phyloP scores from a whole-genome alignment of 2,888 invertebrate species.

The Drymonia ruficornis region DNA sequence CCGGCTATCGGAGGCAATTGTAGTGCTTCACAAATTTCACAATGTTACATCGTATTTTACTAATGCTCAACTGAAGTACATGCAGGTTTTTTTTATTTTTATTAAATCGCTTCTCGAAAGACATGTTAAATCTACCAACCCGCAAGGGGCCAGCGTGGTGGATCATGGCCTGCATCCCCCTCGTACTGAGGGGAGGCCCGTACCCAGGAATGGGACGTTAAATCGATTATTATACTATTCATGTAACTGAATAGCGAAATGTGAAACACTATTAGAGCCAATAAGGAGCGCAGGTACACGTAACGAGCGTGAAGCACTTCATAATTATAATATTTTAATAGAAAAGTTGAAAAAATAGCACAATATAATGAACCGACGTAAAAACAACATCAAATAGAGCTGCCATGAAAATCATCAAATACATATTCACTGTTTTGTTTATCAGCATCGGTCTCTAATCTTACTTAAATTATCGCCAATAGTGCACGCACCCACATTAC shows the following conservation, averaged over 20 bases:
- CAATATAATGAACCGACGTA: constrained; percentile 16
- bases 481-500: too few species aligned
- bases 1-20: constrained; percentile 35
- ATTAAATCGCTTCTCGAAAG: too few species aligned
- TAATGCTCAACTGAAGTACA: constrained; percentile 8
- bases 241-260: constrained; percentile 32
- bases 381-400: background rate
- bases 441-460: too few species aligned
- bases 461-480: too few species aligned
- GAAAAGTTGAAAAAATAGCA: constrained; percentile 14
- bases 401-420: background rate
- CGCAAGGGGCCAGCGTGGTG: too few species aligned
- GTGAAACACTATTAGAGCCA: constrained; percentile 26
- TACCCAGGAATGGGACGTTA: too few species aligned
- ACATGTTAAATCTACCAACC: too few species aligned
- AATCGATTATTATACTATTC: too few species aligned
- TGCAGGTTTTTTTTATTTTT: too few species aligned
- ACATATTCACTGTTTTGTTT: too few species aligned
- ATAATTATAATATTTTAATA: constrained; percentile 6
- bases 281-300: constrained; percentile 4
- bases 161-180: too few species aligned
- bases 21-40: constrained; percentile 25
- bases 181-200: too few species aligned
- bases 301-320: background rate
- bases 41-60: constrained; percentile 23